Evolutionary conservation across 2,797 vertebrate genomes (phyloP).

Genomic region (Percopsis omiscomaycus): DNA sequence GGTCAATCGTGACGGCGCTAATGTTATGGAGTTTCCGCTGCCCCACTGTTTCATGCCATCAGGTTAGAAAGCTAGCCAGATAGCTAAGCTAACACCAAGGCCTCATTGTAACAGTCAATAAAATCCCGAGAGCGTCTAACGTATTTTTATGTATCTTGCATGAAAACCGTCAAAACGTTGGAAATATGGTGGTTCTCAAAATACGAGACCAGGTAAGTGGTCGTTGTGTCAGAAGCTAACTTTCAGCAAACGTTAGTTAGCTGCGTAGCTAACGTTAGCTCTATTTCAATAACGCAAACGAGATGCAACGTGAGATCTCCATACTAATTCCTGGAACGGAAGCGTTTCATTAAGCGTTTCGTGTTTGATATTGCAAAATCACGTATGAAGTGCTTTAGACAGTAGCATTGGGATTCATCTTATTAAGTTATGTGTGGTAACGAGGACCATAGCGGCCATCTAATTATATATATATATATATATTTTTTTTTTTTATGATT

Average conservation of each 20-base stretch:
- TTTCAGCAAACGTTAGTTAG: slow-evolving; percentile 40
- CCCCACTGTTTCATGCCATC: slow-evolving; percentile 66
- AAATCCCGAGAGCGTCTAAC: slow-evolving; percentile 48
- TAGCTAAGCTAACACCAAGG: slow-evolving; percentile 71
- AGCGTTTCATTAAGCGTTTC: slow-evolving; percentile 44
- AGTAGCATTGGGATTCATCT: not conserved
- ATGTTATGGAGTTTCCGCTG: slow-evolving; percentile 77
- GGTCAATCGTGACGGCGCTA: slow-evolving; percentile 69
- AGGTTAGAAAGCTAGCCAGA: slow-evolving; percentile 66
- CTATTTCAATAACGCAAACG: slow-evolving; percentile 44
- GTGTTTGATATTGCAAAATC: not conserved
- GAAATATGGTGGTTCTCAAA: slow-evolving; percentile 82
- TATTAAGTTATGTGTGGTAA: not conserved
- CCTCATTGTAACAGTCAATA: slow-evolving; percentile 46
- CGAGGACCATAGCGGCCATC: slow-evolving; percentile 19
- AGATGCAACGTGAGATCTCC: slow-evolving; percentile 46
- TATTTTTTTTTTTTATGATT: slow-evolving; percentile 6
- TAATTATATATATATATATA: slow-evolving; percentile 4
- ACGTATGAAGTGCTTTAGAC: not conserved
- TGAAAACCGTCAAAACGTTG: slow-evolving; percentile 64
- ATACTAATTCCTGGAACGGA: slow-evolving; percentile 39
- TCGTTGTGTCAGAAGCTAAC: slow-evolving; percentile 32
- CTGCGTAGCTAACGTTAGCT: slow-evolving; percentile 52
- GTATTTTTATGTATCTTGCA: slow-evolving; percentile 65
- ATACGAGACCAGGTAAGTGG: slow-evolving; percentile 78